phyloP scores from a whole-genome alignment of 2,888 invertebrate genomes.

The Deilephila porcellus region DNA sequence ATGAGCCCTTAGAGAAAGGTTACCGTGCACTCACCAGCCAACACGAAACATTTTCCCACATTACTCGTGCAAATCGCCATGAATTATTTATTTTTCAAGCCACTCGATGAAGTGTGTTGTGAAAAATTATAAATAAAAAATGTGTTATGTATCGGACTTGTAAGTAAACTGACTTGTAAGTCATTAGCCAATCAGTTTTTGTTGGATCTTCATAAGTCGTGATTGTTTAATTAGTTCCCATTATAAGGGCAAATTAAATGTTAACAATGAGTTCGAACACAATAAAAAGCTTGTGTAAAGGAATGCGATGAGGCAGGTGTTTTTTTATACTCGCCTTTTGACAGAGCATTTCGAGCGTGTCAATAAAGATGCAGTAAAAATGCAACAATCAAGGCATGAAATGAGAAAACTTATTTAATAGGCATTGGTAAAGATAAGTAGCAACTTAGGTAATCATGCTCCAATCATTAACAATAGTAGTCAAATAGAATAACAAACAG shows the following conservation, averaged over 20 bases:
- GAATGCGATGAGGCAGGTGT: conserved; percentile 25
- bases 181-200: conserved; percentile 20
- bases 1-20: conserved; percentile 71
- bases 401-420: conserved; percentile 8
- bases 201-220: conserved; percentile 13
- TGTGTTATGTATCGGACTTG: conserved; percentile 6
- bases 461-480: not conserved
- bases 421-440: not conserved
- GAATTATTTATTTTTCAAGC: conserved; percentile 67
- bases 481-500: not conserved
- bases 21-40: conserved; percentile 56
- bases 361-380: conserved; percentile 27
- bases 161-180: conserved; percentile 19
- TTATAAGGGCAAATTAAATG: conserved; percentile 25
- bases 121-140: conserved; percentile 55
- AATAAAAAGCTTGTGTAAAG: conserved; percentile 17
- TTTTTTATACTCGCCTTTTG: conserved; percentile 20
- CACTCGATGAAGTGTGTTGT: conserved; percentile 62
- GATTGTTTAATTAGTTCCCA: conserved; percentile 20
- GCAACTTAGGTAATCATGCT: not conserved
- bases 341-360: conserved; percentile 16
- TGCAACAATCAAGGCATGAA: conserved; percentile 22
- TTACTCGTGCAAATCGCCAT: conserved; percentile 70
- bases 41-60: conserved; percentile 66
- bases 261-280: conserved; percentile 9